Percentiles rank a stretch among this genome's conserved stretches.
phyloP scores from a whole-genome alignment of 2,113 vertebrate species.

The Bos indicus region DNA sequence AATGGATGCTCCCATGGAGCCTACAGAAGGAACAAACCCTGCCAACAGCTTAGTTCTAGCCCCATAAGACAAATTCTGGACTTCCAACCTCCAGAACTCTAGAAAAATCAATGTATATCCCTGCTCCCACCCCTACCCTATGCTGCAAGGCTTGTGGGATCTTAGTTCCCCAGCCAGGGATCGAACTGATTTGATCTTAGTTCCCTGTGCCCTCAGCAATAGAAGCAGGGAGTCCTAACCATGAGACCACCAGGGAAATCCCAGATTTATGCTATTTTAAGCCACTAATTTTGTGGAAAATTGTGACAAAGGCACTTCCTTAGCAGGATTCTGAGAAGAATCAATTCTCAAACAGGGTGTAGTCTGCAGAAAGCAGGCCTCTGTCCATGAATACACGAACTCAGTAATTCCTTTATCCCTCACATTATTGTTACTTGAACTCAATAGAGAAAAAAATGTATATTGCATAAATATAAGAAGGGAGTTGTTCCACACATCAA shows the following conservation, averaged over 20 bases:
- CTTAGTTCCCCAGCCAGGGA: fast-evolving
- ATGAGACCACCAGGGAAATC: background rate
- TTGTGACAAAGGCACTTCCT: background rate
- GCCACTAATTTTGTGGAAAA: background rate
- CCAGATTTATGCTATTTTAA: background rate
- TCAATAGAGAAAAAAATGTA: background rate
- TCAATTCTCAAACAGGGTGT: background rate
- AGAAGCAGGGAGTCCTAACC: background rate
- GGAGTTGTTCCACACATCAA: background rate
- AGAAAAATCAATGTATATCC: background rate
- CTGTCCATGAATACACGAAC: background rate
- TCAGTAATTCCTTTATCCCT: background rate
- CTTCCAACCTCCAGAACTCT: background rate
- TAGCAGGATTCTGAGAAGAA: background rate
- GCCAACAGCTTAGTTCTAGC: background rate
- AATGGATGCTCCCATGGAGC: background rate
- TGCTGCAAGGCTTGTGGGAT: background rate
- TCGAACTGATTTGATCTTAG: background rate
- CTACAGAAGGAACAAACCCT: background rate
- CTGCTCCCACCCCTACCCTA: background rate
- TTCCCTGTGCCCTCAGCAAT: background rate
- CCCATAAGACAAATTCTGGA: background rate
- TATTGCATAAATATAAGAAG: background rate
- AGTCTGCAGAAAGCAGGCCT: background rate
- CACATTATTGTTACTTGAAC: background rate